A percentile compares a stretch with the other conserved stretches of the same genome.
Evolutionary conservation across 2,888 invertebrate genomes (phyloP).

Genomic region (Odontomyia ornata): DNA sequence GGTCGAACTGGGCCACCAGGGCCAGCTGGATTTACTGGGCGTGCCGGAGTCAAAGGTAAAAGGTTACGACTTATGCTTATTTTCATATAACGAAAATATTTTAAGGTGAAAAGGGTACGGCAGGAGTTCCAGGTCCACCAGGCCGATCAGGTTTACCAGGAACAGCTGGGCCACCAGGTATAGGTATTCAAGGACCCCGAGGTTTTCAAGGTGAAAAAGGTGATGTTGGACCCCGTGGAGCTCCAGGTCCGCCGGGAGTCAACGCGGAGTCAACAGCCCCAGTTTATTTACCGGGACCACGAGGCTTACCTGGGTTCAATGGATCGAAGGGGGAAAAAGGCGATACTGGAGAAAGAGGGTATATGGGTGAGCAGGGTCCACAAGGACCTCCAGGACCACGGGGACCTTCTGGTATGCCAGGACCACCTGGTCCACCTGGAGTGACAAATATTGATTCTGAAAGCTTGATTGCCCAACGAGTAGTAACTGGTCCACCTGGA

Average conservation of each 20-base stretch:
- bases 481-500: slow-evolving; percentile 69
- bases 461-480: slow-evolving; percentile 55
- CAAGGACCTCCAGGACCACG: slow-evolving; percentile 4
- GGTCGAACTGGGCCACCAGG: slow-evolving; percentile 53
- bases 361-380: slow-evolving; percentile 55
- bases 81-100: background rate
- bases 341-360: slow-evolving; percentile 70
- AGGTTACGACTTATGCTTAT: no score
- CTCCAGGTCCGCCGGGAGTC: slow-evolving; percentile 69
- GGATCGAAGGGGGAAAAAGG: slow-evolving; percentile 62
- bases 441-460: slow-evolving; percentile 54
- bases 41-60: slow-evolving; percentile 22
- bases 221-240: slow-evolving; percentile 67
- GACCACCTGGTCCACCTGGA: slow-evolving; percentile 51
- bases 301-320: slow-evolving; percentile 55
- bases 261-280: slow-evolving; percentile 69
- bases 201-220: slow-evolving; percentile 53
- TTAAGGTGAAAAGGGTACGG: slow-evolving; percentile 55
- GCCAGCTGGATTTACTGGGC: slow-evolving; percentile 39
- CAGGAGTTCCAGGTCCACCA: slow-evolving; percentile 53
- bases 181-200: slow-evolving; percentile 40
- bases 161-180: slow-evolving; percentile 63
- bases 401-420: slow-evolving; percentile 61
- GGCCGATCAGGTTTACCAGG: slow-evolving; percentile 45
- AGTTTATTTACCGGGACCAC: slow-evolving; percentile 57